These are phyloP conservation scores for Neelides folsomi DNA, from an alignment of 2,888 invertebrate species.

Conservation along the genomic window DNA sequence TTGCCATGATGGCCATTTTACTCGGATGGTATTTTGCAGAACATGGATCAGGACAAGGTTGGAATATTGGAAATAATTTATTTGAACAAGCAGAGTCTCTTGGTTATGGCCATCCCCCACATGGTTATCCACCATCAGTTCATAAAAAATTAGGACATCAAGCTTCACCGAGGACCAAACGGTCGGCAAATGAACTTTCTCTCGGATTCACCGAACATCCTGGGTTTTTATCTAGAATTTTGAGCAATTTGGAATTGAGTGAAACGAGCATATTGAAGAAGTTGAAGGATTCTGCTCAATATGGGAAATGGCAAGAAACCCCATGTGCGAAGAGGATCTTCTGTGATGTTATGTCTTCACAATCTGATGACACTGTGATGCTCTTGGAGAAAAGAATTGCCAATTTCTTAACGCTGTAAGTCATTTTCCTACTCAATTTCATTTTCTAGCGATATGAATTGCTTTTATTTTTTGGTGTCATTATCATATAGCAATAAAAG, in stretches of 20 bases:
- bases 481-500: neutral
- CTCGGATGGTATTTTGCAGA: conserved; percentile 13
- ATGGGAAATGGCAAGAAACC: conserved; percentile 55
- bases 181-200: conserved; percentile 8
- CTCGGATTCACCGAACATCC: conserved; percentile 15
- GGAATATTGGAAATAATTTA: too few species aligned
- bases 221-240: conserved; percentile 27
- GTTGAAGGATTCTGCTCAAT: conserved; percentile 34
- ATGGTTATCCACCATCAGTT: neutral
- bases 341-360: conserved; percentile 58
- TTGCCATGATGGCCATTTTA: too few species aligned
- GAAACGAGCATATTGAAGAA: conserved; percentile 37
- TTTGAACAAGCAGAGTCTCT: neutral
- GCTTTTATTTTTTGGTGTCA: neutral
- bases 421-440: conserved; percentile 32
- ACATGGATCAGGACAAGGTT: conserved; percentile 5
- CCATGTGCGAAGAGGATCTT: conserved; percentile 64
- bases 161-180: neutral
- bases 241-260: conserved; percentile 33
- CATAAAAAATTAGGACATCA: neutral
- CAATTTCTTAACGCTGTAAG: conserved; percentile 58
- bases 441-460: neutral
- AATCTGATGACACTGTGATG: conserved; percentile 53
- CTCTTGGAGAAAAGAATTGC: conserved; percentile 72
- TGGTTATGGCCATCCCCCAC: conserved; percentile 3